A percentile compares a stretch with the other conserved stretches of the same genome.
Conservation (phyloP, 2,888 invertebrate genomes). For the Diaprepes abbreviatus region DNA sequence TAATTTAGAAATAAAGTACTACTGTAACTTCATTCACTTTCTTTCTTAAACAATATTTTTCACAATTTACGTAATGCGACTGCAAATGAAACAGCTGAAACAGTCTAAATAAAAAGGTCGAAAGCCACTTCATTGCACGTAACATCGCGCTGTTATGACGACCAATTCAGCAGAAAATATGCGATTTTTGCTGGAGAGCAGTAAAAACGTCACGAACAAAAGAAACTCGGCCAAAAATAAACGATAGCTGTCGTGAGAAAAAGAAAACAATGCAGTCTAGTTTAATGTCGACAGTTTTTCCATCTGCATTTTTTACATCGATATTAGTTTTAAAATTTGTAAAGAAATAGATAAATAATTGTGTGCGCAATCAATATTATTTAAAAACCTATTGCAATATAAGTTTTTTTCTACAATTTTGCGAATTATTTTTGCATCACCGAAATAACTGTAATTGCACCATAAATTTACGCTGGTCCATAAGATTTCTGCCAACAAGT, state of each 20-base stretch:
- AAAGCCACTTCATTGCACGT: slow-evolving; percentile 29
- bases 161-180: slow-evolving; percentile 42
- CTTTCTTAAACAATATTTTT: background rate
- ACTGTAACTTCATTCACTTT: background rate
- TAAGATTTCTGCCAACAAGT: too few relatives aligned
- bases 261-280: slow-evolving; percentile 18
- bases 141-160: slow-evolving; percentile 29
- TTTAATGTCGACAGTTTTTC: background rate
- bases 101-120: slow-evolving; percentile 29
- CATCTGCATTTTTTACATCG: background rate
- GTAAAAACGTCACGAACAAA: slow-evolving; percentile 43
- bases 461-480: too few relatives aligned
- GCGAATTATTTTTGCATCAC: too few relatives aligned
- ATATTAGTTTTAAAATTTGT: too few relatives aligned
- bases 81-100: slow-evolving; percentile 22
- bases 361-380: too few relatives aligned
- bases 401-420: too few relatives aligned
- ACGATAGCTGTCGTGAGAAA: slow-evolving; percentile 21
- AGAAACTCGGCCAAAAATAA: slow-evolving; percentile 30
- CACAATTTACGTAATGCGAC: slow-evolving; percentile 5
- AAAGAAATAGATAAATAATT: too few relatives aligned
- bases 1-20: too few relatives aligned
- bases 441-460: too few relatives aligned
- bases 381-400: too few relatives aligned
- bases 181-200: slow-evolving; percentile 26